phyloP scores from a whole-genome alignment of 2,888 invertebrate genomes.

The Podotricha telesiphe region DNA sequence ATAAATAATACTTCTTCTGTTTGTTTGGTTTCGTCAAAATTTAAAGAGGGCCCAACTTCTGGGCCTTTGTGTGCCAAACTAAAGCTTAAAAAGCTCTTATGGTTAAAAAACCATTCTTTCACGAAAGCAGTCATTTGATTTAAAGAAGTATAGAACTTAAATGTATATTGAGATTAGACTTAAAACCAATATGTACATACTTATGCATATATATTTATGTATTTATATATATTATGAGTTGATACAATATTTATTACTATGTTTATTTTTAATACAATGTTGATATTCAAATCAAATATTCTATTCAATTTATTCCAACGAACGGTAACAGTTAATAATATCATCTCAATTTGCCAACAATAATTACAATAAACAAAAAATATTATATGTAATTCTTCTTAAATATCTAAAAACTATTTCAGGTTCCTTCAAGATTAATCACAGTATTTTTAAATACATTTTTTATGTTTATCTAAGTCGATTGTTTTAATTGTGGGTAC shows the following conservation, averaged over 20 bases:
- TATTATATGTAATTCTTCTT: no score
- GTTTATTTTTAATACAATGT: neutral
- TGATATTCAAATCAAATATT: neutral
- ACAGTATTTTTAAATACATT: neutral
- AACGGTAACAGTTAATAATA: no score
- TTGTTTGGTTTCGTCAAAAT: constrained; percentile 33
- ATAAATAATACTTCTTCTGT: constrained; percentile 51
- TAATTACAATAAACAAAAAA: no score
- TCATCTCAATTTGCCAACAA: no score
- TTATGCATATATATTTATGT: neutral
- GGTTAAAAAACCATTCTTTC: neutral
- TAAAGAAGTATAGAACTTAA: neutral
- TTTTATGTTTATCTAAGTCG: neutral
- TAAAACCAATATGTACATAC: neutral
- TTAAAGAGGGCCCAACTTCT: neutral
- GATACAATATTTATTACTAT: neutral
- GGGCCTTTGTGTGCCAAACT: constrained; percentile 41
- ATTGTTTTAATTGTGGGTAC: constrained; percentile 37
- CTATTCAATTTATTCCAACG: neutral
- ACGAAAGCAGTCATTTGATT: neutral
- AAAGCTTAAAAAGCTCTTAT: constrained; percentile 14
- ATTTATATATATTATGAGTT: neutral
- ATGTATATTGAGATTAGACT: neutral
- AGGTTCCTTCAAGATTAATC: constrained; percentile 46
- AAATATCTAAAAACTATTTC: neutral